A percentile compares a stretch with the other conserved stretches of the same genome.
phyloP scores from a whole-genome alignment of 2,888 invertebrate genomes.

The Aromia moschata region DNA sequence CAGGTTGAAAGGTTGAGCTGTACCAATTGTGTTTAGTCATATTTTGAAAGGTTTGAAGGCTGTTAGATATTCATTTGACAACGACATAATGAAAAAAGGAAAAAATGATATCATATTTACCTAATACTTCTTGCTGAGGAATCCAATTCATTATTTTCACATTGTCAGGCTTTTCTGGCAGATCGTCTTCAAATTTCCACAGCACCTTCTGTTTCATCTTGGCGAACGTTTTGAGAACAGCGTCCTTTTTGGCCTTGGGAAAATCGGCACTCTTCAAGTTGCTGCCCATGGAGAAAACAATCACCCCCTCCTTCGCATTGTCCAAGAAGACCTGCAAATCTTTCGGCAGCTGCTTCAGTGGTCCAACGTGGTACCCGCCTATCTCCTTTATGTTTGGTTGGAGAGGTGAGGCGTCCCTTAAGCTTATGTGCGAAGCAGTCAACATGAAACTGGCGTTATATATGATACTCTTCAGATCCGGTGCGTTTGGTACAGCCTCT shows the following conservation, averaged over 20 bases:
- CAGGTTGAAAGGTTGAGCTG: too few relatives aligned
- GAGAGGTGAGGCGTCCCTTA: constrained; percentile 64
- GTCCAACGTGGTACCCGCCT: constrained; percentile 65
- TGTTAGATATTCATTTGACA: too few relatives aligned
- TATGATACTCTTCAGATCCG: constrained; percentile 43
- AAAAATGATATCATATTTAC: too few relatives aligned
- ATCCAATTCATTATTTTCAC: constrained; percentile 57
- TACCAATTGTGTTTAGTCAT: too few relatives aligned
- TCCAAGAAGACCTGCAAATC: constrained; percentile 66
- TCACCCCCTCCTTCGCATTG: constrained; percentile 64
- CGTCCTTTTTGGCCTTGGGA: constrained; percentile 63
- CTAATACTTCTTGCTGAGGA: constrained; percentile 53
- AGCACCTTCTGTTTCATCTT: constrained; percentile 71
- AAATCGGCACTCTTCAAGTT: constrained; percentile 67
- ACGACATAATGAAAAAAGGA: too few relatives aligned
- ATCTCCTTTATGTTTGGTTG: constrained; percentile 69
- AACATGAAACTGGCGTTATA: constrained; percentile 54
- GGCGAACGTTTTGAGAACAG: constrained; percentile 67
- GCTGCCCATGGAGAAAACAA: constrained; percentile 70
- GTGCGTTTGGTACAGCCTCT: constrained; percentile 47
- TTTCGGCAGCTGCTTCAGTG: constrained; percentile 50
- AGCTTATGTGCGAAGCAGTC: constrained; percentile 63
- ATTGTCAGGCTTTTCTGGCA: constrained; percentile 56
- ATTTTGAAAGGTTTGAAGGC: too few relatives aligned
- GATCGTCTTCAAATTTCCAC: constrained; percentile 71